Evolutionary conservation across 2,888 invertebrate genomes (phyloP).

Genomic region (Campoletis raptor): DNA sequence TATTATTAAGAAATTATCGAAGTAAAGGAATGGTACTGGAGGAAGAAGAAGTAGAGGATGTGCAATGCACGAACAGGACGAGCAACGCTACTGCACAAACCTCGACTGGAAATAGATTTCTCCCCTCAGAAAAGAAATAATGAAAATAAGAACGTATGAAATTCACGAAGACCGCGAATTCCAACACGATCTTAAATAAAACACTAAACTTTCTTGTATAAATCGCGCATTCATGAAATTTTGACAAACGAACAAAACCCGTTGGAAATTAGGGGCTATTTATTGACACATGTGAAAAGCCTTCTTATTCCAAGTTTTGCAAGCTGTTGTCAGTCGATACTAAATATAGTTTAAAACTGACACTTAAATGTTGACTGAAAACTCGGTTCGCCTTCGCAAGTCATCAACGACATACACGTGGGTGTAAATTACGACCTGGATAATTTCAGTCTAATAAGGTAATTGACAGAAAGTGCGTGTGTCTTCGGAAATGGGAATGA

Average conservation of each 20-base stretch:
- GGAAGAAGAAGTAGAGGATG: conserved; percentile 24
- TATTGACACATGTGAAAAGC: neutral
- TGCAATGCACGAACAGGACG: conserved; percentile 49
- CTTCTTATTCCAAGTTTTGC: neutral
- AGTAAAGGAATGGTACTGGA: conserved; percentile 13
- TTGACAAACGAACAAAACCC: neutral
- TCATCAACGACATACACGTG: neutral
- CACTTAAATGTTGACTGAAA: neutral
- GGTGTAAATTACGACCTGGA: neutral
- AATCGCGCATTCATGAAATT: neutral
- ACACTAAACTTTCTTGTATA: conserved; percentile 7
- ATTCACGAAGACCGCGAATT: conserved; percentile 56
- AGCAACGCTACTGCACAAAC: conserved; percentile 45
- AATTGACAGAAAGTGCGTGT: neutral
- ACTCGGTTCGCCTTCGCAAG: neutral
- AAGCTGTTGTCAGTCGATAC: neutral
- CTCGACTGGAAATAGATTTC: conserved; percentile 67
- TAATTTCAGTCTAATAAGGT: neutral
- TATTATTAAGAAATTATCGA: conserved; percentile 27
- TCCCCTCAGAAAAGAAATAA: conserved; percentile 50
- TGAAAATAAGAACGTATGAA: conserved; percentile 35
- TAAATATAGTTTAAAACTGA: neutral
- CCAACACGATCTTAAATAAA: conserved; percentile 51
- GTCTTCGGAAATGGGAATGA: neutral
- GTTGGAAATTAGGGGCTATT: neutral